phyloP scores from a whole-genome alignment of 35 echinoderm and acorn worm genomes.

The Ophiothrix spiculata region DNA sequence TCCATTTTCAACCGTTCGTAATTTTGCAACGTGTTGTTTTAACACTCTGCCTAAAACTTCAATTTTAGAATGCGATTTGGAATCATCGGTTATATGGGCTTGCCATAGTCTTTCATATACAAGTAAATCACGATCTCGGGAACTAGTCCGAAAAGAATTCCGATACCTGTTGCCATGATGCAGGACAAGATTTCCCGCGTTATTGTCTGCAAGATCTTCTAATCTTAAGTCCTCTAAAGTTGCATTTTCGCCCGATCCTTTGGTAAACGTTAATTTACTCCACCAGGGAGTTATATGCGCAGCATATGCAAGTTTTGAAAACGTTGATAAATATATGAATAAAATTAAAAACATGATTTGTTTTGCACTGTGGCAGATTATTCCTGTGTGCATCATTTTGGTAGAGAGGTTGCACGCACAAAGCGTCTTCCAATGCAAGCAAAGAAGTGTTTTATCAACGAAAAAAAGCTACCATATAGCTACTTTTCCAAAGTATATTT shows the following conservation, averaged over 20 bases:
- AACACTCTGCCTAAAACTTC: conserved; percentile 63
- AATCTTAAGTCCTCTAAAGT: background rate
- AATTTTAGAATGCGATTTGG: conserved; percentile 37
- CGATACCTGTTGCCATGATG: background rate
- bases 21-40: conserved; percentile 71
- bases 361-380: background rate
- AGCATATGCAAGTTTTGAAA: background rate
- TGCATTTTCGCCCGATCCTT: background rate
- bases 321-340: background rate
- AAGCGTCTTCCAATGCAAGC: too few relatives aligned
- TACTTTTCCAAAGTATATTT: background rate
- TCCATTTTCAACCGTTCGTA: conserved; percentile 48
- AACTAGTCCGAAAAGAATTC: background rate
- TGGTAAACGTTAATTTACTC: background rate
- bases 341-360: background rate
- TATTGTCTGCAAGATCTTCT: background rate
- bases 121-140: background rate
- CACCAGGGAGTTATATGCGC: background rate
- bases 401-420: too few relatives aligned
- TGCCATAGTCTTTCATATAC: background rate
- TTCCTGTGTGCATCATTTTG: too few relatives aligned
- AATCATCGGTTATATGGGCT: background rate
- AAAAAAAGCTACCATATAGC: background rate
- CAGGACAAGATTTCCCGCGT: background rate
- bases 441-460: background rate